Conservation (phyloP, 2,797 vertebrate genomes). For the Linurgus olivaceus region DNA sequence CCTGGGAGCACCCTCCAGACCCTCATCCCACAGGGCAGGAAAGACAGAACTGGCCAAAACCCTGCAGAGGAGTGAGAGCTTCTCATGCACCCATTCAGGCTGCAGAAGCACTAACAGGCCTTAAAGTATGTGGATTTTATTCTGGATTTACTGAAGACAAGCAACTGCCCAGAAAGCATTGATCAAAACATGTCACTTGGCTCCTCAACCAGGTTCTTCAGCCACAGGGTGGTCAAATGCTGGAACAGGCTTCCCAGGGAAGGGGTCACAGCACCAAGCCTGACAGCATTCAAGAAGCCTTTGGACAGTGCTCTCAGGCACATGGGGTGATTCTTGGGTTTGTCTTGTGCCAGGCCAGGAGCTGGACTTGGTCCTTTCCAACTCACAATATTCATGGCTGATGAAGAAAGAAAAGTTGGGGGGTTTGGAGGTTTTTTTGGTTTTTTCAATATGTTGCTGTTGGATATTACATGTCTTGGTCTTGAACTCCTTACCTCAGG, state of each 20-base stretch:
- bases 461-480: neutral
- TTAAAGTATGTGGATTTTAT: neutral
- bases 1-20: accelerated
- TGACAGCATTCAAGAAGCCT: neutral
- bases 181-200: neutral
- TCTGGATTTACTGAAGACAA: neutral
- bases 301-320: neutral
- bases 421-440: accelerated
- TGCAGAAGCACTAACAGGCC: neutral
- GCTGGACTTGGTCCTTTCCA: neutral
- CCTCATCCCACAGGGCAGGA: neutral
- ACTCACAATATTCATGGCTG: neutral
- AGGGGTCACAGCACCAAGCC: neutral
- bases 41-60: neutral
- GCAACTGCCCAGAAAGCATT: neutral
- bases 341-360: neutral
- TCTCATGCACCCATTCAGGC: neutral
- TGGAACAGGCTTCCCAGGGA: neutral
- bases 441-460: neutral
- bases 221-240: neutral
- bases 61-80: neutral
- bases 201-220: neutral
- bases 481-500: neutral
- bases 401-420: neutral
- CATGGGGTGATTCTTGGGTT: neutral